A percentile compares a stretch with the other conserved stretches of the same genome.
Evolutionary conservation across 2,113 vertebrate species (phyloP).

Genomic region (Dicentrarchus labrax): DNA sequence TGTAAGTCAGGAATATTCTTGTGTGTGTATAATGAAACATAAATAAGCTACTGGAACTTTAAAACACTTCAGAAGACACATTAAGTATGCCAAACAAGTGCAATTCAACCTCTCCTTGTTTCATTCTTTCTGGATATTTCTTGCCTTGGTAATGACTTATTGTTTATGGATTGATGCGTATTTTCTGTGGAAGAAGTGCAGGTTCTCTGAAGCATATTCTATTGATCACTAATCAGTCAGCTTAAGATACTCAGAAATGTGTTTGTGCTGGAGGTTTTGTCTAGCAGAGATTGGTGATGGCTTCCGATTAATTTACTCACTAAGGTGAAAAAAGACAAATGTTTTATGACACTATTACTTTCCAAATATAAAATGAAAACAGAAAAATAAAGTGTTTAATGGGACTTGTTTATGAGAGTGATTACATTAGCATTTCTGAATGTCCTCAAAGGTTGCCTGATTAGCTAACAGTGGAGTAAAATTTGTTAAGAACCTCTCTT

Average conservation of each 20-base stretch:
- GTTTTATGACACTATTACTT: background rate
- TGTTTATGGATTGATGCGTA: constrained; percentile 20
- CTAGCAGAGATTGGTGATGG: background rate
- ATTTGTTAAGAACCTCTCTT: constrained; percentile 25
- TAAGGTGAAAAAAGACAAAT: background rate
- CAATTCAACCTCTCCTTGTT: constrained; percentile 49
- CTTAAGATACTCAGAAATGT: constrained; percentile 38
- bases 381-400: background rate
- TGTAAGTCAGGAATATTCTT: constrained; percentile 70
- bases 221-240: constrained; percentile 19
- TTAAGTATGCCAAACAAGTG: constrained; percentile 61
- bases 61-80: constrained; percentile 40
- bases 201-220: constrained; percentile 32
- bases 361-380: background rate
- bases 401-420: background rate
- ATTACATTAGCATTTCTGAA: constrained; percentile 35
- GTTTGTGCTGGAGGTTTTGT: background rate
- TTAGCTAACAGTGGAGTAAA: background rate
- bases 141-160: constrained; percentile 37
- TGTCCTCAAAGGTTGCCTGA: background rate
- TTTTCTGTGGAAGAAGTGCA: constrained; percentile 27
- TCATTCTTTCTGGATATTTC: constrained; percentile 39
- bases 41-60: constrained; percentile 77
- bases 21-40: constrained; percentile 51
- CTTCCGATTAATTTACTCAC: background rate